Base-by-base conservation (phyloP, 2,888 invertebrate species). In the Phorcus lineatus region DNA sequence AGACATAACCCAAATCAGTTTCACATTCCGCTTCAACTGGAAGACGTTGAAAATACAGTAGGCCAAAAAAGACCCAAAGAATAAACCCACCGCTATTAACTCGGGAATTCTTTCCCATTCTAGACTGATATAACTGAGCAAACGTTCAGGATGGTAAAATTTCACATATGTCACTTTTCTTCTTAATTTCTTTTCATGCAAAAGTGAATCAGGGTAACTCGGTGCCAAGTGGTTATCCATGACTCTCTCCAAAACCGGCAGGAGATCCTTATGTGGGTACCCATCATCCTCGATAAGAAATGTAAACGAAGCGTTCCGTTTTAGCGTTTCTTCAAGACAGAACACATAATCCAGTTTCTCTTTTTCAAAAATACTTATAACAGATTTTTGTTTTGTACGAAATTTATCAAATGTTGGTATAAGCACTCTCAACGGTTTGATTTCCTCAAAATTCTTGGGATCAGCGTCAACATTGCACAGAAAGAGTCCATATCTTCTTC, bases 271-370 rank as follows among this genome's bases (percentile, higher is more conserved):
- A 13, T 83, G 82, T 0, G 92, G 91, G 6, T 91, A 78, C 2
- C 92, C 91, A 77, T 92, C 92, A 57, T 92, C 92, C 82, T 92
- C 92, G 6, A 92, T 81, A 6, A 92, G 81, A 24, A 92, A 82
- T 0, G 89, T 86, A 83, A 89, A 89, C 0, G 85, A 83, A 4
- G 88, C 81, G 76, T 87, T 86, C 55, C 80, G 78, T 11, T 84
- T 80, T 17, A 90, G 78, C 0, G 89, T 85, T 40, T 86, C 78
- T 28, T 91, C 86, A 22, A 92, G 77, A 83, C 92, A 92, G 80
- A 83, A 91, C 2, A 90, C 84, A 81, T 92, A 92, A 80, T 92
- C 92, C 31, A 86, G 81, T 80, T 91, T 92, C 80, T 92, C 92
- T 78, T 92, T 91, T 62, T 92, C 90, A 13, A 91, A 80, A 2